These are phyloP conservation scores for Chionoecetes opilio DNA, from an alignment of 1,140 invertebrate species.

Conservation along the genomic window DNA sequence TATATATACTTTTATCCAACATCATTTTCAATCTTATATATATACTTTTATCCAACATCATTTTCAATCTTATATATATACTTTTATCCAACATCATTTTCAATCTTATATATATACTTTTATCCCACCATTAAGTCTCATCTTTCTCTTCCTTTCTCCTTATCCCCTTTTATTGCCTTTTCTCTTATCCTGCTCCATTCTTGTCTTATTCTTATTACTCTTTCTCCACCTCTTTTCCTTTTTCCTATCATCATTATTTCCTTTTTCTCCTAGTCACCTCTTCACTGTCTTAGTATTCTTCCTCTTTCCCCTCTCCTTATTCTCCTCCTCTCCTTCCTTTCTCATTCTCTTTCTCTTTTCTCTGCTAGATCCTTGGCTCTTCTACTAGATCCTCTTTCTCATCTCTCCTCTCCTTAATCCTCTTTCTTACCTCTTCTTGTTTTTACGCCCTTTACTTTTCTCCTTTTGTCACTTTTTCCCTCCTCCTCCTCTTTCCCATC, in stretches of 20 bases:
- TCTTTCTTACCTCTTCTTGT: no score
- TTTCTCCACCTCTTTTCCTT: background rate
- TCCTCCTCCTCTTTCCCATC: background rate
- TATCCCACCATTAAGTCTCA: no score
- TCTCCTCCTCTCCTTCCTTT: background rate
- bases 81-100: no score
- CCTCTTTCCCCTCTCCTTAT: background rate
- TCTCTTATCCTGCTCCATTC: background rate
- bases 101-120: background rate
- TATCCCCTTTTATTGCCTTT: background rate
- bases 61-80: no score
- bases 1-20: no score
- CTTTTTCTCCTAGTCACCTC: background rate
- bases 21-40: no score
- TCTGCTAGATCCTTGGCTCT: no score
- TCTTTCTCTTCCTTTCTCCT: background rate
- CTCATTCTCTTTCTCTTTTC: background rate
- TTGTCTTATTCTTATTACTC: background rate
- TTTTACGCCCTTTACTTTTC: background rate
- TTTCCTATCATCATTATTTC: background rate
- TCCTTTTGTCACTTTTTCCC: slow-evolving; percentile 20
- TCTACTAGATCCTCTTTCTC: background rate
- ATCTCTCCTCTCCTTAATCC: no score
- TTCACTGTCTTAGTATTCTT: background rate
- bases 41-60: background rate